A percentile compares a stretch with the other conserved stretches of the same genome.
These are phyloP conservation scores for Chirona hameri DNA, from an alignment of 2,888 invertebrate genomes.

Conservation along the genomic window DNA sequence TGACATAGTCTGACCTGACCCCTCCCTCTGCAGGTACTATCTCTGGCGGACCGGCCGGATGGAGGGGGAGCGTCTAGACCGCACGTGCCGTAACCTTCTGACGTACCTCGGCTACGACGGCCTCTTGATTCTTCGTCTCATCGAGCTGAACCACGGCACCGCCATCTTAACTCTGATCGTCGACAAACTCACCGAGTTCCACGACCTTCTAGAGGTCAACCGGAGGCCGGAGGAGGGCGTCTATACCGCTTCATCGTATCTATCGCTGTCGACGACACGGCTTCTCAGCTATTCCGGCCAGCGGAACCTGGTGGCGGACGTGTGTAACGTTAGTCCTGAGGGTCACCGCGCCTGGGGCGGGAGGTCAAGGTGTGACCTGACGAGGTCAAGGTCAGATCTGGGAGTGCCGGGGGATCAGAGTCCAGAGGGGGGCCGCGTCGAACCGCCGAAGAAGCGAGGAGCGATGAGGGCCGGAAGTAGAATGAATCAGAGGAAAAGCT, in stretches of 20 bases:
- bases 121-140: slow-evolving; percentile 45
- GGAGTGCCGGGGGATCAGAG: not conserved
- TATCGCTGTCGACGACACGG: slow-evolving; percentile 9
- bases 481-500: not conserved
- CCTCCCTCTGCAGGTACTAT: slow-evolving; percentile 41
- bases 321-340: not conserved
- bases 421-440: not conserved
- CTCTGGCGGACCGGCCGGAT: slow-evolving; percentile 49
- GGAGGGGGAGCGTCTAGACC: slow-evolving; percentile 48
- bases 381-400: slow-evolving; percentile 2
- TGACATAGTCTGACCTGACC: not conserved
- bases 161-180: slow-evolving; percentile 44
- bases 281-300: slow-evolving; percentile 29
- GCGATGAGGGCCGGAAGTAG: not conserved
- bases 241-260: slow-evolving; percentile 5
- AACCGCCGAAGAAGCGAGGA: not conserved
- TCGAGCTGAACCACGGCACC: slow-evolving; percentile 47
- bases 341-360: not conserved
- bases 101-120: slow-evolving; percentile 46
- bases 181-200: slow-evolving; percentile 48
- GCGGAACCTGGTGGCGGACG: not conserved
- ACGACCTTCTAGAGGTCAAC: slow-evolving; percentile 62
- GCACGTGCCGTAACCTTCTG: slow-evolving; percentile 45
- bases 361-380: slow-evolving; percentile 27
- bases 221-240: slow-evolving; percentile 68